Percentiles rank a stretch among this genome's conserved stretches.
Conservation (phyloP, 2,888 invertebrate genomes). For the Perizoma flavofasciatum region DNA sequence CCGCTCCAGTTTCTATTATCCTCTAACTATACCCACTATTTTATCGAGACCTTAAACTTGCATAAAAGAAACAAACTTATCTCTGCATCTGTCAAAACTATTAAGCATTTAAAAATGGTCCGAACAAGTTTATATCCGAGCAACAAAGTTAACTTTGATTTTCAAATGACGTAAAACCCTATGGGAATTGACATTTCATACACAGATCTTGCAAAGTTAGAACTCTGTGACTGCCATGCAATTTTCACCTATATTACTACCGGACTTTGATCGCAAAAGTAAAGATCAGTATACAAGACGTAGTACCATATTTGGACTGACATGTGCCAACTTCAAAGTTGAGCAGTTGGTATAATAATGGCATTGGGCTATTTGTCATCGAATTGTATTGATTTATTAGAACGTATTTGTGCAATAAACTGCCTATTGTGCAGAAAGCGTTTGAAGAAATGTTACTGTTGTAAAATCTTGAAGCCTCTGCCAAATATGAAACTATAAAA, state of each 20-base stretch:
- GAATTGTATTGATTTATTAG: constrained; percentile 32
- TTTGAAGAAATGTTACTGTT: not conserved
- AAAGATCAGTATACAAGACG: not conserved
- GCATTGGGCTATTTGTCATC: constrained; percentile 31
- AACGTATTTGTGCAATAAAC: constrained; percentile 19
- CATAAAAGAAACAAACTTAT: constrained; percentile 23
- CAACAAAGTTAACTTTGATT: constrained; percentile 36
- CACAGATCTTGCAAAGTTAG: constrained; percentile 10
- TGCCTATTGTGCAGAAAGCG: constrained; percentile 6
- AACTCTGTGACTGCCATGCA: not conserved
- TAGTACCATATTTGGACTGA: constrained; percentile 13
- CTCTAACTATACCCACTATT: constrained; percentile 31
- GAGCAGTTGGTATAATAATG: no score
- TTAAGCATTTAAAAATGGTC: not conserved
- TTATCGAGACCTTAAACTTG: constrained; percentile 16
- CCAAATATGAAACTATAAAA: no score
- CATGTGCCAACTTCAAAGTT: constrained; percentile 1
- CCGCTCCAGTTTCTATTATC: constrained; percentile 35
- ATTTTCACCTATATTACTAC: constrained; percentile 6
- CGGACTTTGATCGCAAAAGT: not conserved
- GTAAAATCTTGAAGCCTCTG: not conserved
- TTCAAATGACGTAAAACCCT: constrained; percentile 24
- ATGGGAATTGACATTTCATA: constrained; percentile 27
- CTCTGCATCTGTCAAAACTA: constrained; percentile 14
- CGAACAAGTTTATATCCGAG: not conserved